A percentile compares a stretch with the other conserved stretches of the same genome.
Conservation (phyloP, 2,888 invertebrate genomes). For the Aleiodes leptofemur region DNA sequence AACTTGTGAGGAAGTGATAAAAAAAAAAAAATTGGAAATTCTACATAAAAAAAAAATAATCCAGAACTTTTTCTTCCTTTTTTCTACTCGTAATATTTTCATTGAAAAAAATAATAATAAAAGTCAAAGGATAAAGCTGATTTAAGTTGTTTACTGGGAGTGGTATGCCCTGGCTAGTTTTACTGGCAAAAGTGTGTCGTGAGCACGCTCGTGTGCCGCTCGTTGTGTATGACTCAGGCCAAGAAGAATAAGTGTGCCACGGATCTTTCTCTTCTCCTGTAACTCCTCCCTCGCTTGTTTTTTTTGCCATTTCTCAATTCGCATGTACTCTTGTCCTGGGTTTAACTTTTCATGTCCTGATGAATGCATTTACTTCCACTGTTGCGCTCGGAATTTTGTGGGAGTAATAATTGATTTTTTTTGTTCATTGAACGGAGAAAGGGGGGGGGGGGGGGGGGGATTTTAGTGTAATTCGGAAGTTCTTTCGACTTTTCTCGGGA, state of each 20-base stretch:
- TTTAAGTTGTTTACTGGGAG: conserved; percentile 39
- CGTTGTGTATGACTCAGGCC: conserved; percentile 54
- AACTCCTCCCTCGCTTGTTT: conserved; percentile 15
- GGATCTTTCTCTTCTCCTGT: conserved; percentile 41
- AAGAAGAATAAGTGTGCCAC: conserved; percentile 55
- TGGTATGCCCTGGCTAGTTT: conserved; percentile 34
- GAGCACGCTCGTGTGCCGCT: conserved; percentile 45
- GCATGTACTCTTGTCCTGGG: not conserved
- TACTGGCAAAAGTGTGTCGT: conserved; percentile 47
- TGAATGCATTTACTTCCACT: not conserved
- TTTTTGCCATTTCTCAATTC: conserved; percentile 21
- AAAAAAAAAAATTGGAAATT: conserved; percentile 48
- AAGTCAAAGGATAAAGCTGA: conserved; percentile 5
- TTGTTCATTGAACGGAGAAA: too few species aligned
- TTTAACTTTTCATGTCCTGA: conserved; percentile 8
- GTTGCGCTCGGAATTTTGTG: not conserved
- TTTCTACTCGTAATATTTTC: not conserved
- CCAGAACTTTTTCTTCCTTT: not conserved
- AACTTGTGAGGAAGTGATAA: conserved; percentile 39
- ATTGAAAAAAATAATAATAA: conserved; percentile 13
- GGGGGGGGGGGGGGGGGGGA: too few species aligned
- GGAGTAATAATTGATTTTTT: not conserved
- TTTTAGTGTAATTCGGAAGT: too few species aligned
- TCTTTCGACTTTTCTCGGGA: too few species aligned
- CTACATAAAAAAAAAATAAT: conserved; percentile 49